phyloP scores from a whole-genome alignment of 1,140 invertebrate genomes.

The Conus ventricosus region DNA sequence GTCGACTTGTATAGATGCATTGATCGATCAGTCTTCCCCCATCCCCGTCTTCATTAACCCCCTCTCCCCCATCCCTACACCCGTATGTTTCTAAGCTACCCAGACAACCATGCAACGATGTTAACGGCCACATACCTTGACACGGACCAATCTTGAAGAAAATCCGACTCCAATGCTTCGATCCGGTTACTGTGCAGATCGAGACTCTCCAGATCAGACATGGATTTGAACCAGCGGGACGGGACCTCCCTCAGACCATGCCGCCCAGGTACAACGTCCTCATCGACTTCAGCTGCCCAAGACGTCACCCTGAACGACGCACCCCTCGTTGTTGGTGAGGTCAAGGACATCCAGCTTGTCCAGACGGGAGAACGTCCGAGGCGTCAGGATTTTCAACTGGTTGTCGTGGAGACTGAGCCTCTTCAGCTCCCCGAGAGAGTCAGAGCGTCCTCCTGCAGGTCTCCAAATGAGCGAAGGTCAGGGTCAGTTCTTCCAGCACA shows the following conservation, averaged over 20 bases:
- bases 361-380: neutral
- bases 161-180: neutral
- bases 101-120: neutral
- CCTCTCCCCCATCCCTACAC: neutral
- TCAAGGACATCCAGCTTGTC: neutral
- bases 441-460: neutral
- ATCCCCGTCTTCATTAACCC: neutral
- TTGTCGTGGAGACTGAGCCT: constrained; percentile 16
- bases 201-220: neutral
- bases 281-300: neutral
- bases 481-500: constrained; percentile 11
- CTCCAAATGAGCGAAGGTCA: neutral
- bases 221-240: neutral
- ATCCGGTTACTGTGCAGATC: neutral
- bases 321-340: constrained; percentile 1
- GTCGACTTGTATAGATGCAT: too few relatives aligned
- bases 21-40: too few relatives aligned
- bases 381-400: neutral
- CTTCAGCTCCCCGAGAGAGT: neutral
- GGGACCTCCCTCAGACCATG: neutral
- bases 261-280: neutral
- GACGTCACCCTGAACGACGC: constrained; percentile 18
- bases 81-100: neutral
- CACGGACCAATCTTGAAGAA: neutral
- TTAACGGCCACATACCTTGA: neutral